Conservation (phyloP, 2,113 vertebrate species). For the Eulemur macaco region DNA sequence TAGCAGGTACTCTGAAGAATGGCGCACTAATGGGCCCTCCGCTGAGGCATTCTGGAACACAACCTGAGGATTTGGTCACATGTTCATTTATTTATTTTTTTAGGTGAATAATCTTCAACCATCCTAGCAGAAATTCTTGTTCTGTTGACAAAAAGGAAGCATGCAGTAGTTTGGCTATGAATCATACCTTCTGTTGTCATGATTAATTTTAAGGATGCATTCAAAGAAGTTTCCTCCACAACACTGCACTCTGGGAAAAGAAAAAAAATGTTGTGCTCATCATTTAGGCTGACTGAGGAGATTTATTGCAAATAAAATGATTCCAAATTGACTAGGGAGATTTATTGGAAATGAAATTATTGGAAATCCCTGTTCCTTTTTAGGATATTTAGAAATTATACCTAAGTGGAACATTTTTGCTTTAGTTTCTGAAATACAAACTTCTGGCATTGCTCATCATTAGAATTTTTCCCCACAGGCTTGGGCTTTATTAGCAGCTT, state of each 20-base stretch:
- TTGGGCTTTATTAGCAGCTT: conserved; percentile 88
- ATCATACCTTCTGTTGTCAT: conserved; percentile 60
- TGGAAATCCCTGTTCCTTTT: conserved; percentile 82
- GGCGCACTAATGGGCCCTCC: not conserved
- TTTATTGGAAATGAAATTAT: conserved; percentile 85
- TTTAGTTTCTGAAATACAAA: conserved; percentile 85
- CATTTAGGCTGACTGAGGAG: conserved; percentile 56
- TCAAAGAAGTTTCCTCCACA: conserved; percentile 60
- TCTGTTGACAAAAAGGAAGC: conserved; percentile 58
- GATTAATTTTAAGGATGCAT: conserved; percentile 72
- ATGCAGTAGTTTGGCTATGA: conserved; percentile 38
- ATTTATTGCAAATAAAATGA: conserved; percentile 78
- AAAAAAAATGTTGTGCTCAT: conserved; percentile 37
- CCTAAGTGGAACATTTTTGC: conserved; percentile 84
- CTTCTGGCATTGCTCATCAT: conserved; percentile 86
- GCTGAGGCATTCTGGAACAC: conserved; percentile 32
- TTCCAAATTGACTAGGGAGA: conserved; percentile 83
- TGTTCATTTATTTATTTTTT: conserved; percentile 60
- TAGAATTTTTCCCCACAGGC: conserved; percentile 83
- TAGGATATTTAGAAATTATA: conserved; percentile 85
- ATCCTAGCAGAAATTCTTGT: conserved; percentile 56
- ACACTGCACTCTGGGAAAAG: conserved; percentile 16
- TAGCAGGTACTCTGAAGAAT: conserved; percentile 58
- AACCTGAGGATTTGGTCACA: not conserved
- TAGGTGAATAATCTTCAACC: conserved; percentile 48